Percentiles rank a stretch among this genome's conserved stretches.
phyloP scores from a whole-genome alignment of 2,797 vertebrate genomes.

The Spinus olivaceus region DNA sequence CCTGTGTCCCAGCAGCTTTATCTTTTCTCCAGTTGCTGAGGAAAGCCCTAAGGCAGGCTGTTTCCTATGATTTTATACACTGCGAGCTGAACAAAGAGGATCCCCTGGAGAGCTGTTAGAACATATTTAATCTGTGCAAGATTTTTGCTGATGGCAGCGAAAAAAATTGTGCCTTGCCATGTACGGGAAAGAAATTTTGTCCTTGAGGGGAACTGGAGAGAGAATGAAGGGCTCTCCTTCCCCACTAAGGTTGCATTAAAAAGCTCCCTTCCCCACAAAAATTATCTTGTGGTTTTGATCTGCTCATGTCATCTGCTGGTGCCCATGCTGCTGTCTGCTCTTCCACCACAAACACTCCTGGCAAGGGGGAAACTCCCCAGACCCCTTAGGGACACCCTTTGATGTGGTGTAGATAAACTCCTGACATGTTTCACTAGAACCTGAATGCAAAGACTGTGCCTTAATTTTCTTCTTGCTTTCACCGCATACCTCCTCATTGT shows the following conservation, averaged over 20 bases:
- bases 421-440: neutral
- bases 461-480: neutral
- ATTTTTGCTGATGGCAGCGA: neutral
- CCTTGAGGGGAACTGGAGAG: neutral
- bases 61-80: constrained; percentile 8
- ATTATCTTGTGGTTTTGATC: neutral
- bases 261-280: neutral
- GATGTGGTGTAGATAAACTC: neutral
- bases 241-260: neutral
- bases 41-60: neutral
- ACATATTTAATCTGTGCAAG: neutral
- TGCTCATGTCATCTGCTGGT: neutral
- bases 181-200: neutral
- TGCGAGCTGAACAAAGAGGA: neutral
- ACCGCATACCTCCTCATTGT: neutral
- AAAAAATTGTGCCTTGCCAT: neutral
- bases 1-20: neutral
- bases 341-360: neutral
- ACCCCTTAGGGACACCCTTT: neutral
- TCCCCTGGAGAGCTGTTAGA: neutral
- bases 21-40: constrained; percentile 1
- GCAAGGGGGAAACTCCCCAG: neutral
- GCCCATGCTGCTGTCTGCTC: neutral
- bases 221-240: neutral
- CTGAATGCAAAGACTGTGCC: neutral